A percentile compares a stretch with the other conserved stretches of the same genome.
Conservation (phyloP, 2,113 vertebrate species). For the Melanocharis versteri region DNA sequence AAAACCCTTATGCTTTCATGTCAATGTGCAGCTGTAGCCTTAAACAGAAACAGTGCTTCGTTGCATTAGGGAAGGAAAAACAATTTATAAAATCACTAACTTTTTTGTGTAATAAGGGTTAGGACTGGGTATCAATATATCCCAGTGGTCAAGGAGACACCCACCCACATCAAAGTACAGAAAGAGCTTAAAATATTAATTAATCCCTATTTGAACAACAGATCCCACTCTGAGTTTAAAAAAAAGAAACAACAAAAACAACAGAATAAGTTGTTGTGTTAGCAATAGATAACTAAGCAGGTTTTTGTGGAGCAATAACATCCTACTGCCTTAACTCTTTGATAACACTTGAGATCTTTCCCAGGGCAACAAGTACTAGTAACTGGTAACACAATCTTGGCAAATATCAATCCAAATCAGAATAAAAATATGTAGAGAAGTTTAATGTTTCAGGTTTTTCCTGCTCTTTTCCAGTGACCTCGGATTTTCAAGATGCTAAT, state of each 20-base stretch:
- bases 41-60: neutral
- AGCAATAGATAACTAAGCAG: neutral
- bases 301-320: neutral
- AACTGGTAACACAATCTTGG: neutral
- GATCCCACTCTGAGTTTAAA: neutral
- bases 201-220: neutral
- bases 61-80: neutral
- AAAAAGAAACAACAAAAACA: fast-evolving
- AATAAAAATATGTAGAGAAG: neutral
- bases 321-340: neutral
- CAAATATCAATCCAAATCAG: neutral
- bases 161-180: neutral
- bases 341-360: neutral
- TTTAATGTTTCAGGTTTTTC: neutral
- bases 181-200: neutral
- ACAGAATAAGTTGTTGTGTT: neutral
- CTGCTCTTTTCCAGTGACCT: neutral
- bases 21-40: neutral
- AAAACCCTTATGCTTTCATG: neutral
- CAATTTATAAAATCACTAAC: neutral
- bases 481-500: neutral
- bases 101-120: neutral
- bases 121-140: neutral
- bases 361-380: neutral
- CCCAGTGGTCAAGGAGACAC: neutral